phyloP scores from a whole-genome alignment of 2,113 vertebrate genomes.

The Nothocercus julius region DNA sequence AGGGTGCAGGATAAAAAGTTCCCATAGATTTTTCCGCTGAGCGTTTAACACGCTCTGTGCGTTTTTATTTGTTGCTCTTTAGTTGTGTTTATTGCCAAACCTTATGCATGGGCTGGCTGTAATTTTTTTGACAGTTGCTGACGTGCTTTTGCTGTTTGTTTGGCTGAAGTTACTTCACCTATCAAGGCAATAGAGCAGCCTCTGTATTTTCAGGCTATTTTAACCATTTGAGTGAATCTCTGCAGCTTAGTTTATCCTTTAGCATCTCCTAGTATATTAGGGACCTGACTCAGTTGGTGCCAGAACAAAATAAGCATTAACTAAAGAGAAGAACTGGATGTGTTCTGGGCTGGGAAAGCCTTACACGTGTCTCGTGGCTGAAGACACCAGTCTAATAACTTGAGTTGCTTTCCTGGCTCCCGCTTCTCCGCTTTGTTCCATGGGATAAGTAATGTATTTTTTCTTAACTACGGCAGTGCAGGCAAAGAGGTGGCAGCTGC shows the following conservation, averaged over 20 bases:
- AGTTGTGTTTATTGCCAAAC: neutral
- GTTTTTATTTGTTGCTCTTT: neutral
- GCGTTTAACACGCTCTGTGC: neutral
- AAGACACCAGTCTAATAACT: conserved; percentile 6
- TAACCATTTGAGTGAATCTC: neutral
- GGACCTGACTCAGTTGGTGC: neutral
- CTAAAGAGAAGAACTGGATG: neutral
- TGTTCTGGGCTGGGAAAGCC: conserved; percentile 21
- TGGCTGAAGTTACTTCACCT: conserved; percentile 35
- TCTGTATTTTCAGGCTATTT: neutral
- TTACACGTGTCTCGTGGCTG: conserved; percentile 7
- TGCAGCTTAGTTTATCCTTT: neutral
- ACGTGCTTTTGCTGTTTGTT: conserved; percentile 29
- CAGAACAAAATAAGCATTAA: neutral
- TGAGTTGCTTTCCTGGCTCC: conserved; percentile 17
- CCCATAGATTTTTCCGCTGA: conserved; percentile 22
- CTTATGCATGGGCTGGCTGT: neutral
- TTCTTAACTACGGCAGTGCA: neutral
- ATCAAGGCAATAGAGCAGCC: neutral
- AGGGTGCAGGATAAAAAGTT: conserved; percentile 21
- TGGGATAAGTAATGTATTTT: neutral
- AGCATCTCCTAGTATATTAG: neutral
- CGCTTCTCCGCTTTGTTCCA: neutral
- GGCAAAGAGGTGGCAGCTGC: conserved; percentile 9
- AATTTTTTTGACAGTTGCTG: conserved; percentile 58